These are phyloP conservation scores for Chinchilla lanigera DNA, from an alignment of 2,113 vertebrate genomes.

Conservation along the genomic window DNA sequence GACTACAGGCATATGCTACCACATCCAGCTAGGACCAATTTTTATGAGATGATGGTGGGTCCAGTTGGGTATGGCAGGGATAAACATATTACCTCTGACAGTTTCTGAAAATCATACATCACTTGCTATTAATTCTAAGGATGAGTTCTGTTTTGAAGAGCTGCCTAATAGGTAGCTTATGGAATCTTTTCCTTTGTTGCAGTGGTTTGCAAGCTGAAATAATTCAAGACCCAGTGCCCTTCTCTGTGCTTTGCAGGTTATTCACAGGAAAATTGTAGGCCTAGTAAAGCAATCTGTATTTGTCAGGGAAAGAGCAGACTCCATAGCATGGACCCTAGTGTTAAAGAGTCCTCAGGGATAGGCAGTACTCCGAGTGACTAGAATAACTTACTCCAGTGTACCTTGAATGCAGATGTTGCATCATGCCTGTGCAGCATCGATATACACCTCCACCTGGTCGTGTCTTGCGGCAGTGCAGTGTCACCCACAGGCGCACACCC, in stretches of 20 bases:
- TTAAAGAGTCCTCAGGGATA: neutral
- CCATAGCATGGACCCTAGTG: neutral
- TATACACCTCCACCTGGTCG: accelerated
- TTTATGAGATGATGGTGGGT: neutral
- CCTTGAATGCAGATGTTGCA: neutral
- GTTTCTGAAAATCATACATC: constrained; percentile 23
- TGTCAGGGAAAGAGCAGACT: neutral
- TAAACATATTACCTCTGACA: neutral
- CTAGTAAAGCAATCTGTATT: constrained; percentile 57
- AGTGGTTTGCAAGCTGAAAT: constrained; percentile 30
- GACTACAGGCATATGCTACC: neutral
- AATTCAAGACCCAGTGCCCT: constrained; percentile 24
- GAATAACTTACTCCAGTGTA: constrained; percentile 22
- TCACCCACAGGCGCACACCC: neutral
- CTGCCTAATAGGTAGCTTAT: neutral
- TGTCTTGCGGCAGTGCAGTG: neutral
- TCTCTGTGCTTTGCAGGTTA: constrained; percentile 52
- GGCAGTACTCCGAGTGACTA: neutral
- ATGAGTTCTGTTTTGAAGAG: neutral
- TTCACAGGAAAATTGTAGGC: constrained; percentile 54
- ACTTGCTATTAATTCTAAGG: neutral
- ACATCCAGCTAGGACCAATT: neutral
- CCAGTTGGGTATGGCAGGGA: neutral
- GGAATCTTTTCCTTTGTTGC: neutral
- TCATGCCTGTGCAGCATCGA: neutral